Conservation (phyloP, 2,797 vertebrate species). For the Caiman crocodilus region DNA sequence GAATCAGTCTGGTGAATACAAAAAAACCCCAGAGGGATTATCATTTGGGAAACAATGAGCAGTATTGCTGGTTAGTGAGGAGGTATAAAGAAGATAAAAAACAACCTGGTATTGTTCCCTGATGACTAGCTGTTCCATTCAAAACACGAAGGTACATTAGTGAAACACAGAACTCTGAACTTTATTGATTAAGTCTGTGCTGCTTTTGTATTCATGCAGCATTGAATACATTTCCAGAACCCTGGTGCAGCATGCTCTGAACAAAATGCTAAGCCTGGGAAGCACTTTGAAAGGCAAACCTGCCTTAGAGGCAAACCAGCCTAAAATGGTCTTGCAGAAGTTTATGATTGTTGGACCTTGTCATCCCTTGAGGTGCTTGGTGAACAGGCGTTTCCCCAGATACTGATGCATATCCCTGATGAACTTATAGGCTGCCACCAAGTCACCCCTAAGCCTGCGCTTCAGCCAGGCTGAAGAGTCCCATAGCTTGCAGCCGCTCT, state of each 20-base stretch:
- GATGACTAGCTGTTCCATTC: background rate
- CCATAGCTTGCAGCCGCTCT: too few relatives aligned
- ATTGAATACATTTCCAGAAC: background rate
- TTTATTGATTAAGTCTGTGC: background rate
- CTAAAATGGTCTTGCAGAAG: too few relatives aligned
- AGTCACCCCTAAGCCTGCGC: too few relatives aligned
- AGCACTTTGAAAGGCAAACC: background rate
- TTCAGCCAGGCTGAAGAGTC: too few relatives aligned
- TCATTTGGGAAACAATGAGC: background rate
- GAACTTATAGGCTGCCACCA: too few relatives aligned
- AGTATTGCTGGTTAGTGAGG: background rate
- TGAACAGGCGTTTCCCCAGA: too few relatives aligned
- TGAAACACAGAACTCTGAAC: background rate
- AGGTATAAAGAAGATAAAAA: background rate
- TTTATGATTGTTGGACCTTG: too few relatives aligned
- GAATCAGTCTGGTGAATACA: background rate
- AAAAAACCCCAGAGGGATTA: rapidly evolving
- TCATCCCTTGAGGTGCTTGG: too few relatives aligned
- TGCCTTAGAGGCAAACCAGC: too few relatives aligned
- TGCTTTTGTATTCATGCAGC: rapidly evolving
- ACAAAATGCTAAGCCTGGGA: background rate
- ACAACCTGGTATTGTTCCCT: background rate
- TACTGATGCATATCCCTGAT: too few relatives aligned
- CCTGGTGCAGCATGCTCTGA: background rate
- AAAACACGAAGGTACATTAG: background rate